These are phyloP conservation scores for Nothoprocta pentlandii DNA, from an alignment of 2,113 vertebrate genomes.

Conservation along the genomic window DNA sequence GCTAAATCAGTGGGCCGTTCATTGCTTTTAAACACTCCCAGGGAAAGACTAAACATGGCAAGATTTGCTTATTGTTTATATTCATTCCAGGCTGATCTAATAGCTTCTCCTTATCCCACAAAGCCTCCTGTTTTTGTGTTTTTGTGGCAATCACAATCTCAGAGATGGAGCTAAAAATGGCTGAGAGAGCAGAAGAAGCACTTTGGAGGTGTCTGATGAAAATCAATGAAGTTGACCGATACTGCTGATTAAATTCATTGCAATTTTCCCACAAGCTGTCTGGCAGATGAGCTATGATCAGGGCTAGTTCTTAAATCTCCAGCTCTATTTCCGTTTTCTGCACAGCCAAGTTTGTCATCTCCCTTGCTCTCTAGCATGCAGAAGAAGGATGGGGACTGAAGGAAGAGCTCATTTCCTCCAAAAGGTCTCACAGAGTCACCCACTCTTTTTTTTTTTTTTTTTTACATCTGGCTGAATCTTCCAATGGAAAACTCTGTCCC, in stretches of 20 bases:
- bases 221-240: not conserved
- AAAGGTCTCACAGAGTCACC: not conserved
- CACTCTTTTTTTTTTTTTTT: not conserved
- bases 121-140: not conserved
- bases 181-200: not conserved
- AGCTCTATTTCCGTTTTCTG: not conserved
- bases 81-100: not conserved
- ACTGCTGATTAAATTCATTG: not conserved
- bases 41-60: not conserved
- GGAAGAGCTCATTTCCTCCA: not conserved
- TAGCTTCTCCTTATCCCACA: not conserved
- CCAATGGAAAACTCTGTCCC: not conserved
- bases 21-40: not conserved
- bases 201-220: not conserved
- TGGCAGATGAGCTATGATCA: not conserved
- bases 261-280: not conserved
- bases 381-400: not conserved
- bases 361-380: not conserved
- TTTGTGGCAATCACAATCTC: not conserved
- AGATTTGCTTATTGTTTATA: not conserved
- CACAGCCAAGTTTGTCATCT: not conserved
- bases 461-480: too few relatives aligned
- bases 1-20: not conserved
- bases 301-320: constrained; percentile 1
- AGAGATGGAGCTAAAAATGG: not conserved